Evolutionary conservation across 2,113 vertebrate species (phyloP), one percentile per base, ranked within the genome.

Genomic region (Oostethus manadensis): DNA sequence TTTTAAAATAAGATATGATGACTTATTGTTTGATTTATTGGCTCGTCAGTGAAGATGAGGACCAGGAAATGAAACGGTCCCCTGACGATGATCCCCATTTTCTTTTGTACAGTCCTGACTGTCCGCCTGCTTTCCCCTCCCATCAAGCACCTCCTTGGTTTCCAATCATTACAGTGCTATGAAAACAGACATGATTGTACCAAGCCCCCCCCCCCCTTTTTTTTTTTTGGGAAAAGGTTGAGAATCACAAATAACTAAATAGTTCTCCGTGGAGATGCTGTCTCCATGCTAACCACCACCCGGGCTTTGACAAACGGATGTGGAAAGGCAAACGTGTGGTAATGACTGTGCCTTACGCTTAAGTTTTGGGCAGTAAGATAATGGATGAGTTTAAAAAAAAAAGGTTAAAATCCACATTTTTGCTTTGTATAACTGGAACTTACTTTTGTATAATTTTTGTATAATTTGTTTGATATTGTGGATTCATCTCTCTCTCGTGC

Each of bases 401-500:
- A 57, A 51, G 57, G 56, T 56, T 43, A 62, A 79, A 79, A 73
- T 88, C 86, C 84, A 83, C 83, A 78, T 82, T 64, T 84, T 86
- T 86, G 84, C 83, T 90, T 90, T 86, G 84, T 85, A 83, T 87
- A 89, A 84, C 84, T 88, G 86, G 86, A 87, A 86, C 64, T 84
- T 88, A 69, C 80, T 91, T 90, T 76, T 84, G 76, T 86, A 84
- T 84, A 79, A 81, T 84, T 77, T 80, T 87, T 86, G 81, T 90
- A 86, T 88, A 67, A 91, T 90, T 79, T 87, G 85, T 90, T 79
- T 88, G 80, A 89, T 90, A 89, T 89, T 87, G 87, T 88, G 84
- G 82, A 89, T 88, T 90, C 81, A 90, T 93, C 89, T 89, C 92
- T 91, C 88, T 42, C 38, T 42, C 91, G 92, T 96, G 93, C 94